Evolutionary conservation across 2,888 invertebrate species (phyloP).

Genomic region (Phortica magna): DNA sequence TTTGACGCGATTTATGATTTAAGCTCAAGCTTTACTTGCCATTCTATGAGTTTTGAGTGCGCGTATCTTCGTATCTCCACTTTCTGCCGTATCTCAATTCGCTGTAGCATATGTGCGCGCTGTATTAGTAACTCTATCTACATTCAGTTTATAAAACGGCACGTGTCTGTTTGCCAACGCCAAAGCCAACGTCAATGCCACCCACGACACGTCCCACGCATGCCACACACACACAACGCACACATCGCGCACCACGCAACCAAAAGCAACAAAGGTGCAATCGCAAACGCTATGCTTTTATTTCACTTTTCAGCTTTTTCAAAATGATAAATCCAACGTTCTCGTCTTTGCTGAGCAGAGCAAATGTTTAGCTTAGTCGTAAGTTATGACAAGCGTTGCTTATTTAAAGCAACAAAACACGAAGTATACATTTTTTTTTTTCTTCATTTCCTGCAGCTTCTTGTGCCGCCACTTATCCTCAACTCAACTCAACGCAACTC

Average conservation of each 20-base stretch:
- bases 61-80: slow-evolving; percentile 38
- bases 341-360: slow-evolving; percentile 40
- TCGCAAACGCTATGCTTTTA: slow-evolving; percentile 64
- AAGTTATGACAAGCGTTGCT: slow-evolving; percentile 28
- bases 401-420: slow-evolving; percentile 20
- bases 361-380: slow-evolving; percentile 21
- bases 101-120: slow-evolving; percentile 21
- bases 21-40: slow-evolving; percentile 38
- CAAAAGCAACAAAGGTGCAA: slow-evolving; percentile 57
- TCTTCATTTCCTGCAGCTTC: neutral
- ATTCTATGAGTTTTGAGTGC: neutral
- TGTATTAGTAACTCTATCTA: slow-evolving; percentile 45
- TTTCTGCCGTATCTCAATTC: slow-evolving; percentile 65
- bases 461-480: neutral
- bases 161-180: slow-evolving; percentile 56
- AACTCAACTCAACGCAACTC: neutral
- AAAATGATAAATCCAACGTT: slow-evolving; percentile 30
- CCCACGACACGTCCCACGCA: neutral
- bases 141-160: slow-evolving; percentile 64
- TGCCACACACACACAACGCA: too few relatives aligned
- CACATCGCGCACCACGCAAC: neutral
- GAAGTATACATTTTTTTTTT: neutral
- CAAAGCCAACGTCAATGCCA: neutral
- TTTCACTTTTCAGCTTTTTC: slow-evolving; percentile 67
- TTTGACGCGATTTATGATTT: slow-evolving; percentile 67